Conservation (phyloP, 2,888 invertebrate genomes). For the Eumerus sabulonum region DNA sequence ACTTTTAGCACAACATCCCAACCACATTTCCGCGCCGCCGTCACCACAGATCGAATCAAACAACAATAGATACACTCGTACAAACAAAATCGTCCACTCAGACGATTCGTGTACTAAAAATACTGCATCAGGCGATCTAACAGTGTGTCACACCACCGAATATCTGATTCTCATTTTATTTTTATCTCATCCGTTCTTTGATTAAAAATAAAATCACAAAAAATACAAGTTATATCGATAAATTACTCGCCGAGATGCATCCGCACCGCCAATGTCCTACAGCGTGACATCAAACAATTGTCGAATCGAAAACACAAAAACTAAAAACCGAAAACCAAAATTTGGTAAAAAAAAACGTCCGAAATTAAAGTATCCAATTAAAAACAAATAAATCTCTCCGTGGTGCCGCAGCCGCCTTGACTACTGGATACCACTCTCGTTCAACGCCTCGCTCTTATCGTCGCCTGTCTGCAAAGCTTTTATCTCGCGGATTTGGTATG, state of each 20-base stretch:
- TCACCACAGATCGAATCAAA: too few relatives aligned
- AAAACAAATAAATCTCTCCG: slow-evolving; percentile 55
- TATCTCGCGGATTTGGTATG: too few relatives aligned
- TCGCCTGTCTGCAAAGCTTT: slow-evolving; percentile 40
- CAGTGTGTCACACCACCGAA: slow-evolving; percentile 37
- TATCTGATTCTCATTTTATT: slow-evolving; percentile 17
- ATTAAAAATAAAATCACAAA: slow-evolving; percentile 30
- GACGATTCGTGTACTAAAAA: slow-evolving; percentile 39
- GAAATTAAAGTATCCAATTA: slow-evolving; percentile 63
- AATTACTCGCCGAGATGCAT: slow-evolving; percentile 57
- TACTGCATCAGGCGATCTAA: slow-evolving; percentile 51
- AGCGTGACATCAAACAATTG: neutral
- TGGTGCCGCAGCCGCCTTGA: slow-evolving; percentile 45
- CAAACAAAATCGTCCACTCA: slow-evolving; percentile 3
- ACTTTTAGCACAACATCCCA: too few relatives aligned
- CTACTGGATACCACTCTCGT: slow-evolving; percentile 7
- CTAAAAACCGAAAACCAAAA: slow-evolving; percentile 8
- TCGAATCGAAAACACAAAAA: neutral
- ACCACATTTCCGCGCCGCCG: too few relatives aligned
- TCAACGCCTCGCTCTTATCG: too few relatives aligned
- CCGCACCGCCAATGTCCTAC: slow-evolving; percentile 22
- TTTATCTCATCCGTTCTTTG: slow-evolving; percentile 41
- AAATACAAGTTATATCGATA: slow-evolving; percentile 50
- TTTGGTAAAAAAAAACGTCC: slow-evolving; percentile 28
- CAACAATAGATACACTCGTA: too few relatives aligned